Evolutionary conservation across 2,797 vertebrate genomes (phyloP).

Genomic region (Cyprinodon diabolis): DNA sequence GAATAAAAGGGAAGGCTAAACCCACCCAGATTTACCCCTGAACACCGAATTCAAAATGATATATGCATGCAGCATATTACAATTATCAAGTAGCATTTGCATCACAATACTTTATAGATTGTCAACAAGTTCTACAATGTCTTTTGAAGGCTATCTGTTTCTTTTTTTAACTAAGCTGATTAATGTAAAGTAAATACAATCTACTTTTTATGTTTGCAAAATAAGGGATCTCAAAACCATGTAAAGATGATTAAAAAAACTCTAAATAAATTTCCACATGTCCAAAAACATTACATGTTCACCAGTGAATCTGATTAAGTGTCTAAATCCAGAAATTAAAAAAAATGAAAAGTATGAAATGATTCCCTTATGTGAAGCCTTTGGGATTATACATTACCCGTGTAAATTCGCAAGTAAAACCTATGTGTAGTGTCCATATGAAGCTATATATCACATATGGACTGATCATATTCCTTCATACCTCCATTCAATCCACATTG

Average conservation of each 20-base stretch:
- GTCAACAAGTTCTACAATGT: not conserved
- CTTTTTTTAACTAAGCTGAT: not conserved
- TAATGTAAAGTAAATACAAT: conserved; percentile 2
- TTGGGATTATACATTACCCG: no score
- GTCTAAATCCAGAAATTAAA: no score
- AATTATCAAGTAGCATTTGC: conserved; percentile 4
- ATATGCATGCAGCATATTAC: conserved; percentile 7
- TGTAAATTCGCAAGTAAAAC: not conserved
- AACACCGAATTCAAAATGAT: conserved; percentile 7
- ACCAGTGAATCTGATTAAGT: no score
- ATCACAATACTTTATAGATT: conserved; percentile 4
- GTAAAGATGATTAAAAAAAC: not conserved
- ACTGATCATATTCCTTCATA: not conserved
- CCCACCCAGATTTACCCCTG: conserved; percentile 7
- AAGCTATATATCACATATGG: not conserved
- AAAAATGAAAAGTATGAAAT: no score
- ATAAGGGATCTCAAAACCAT: not conserved
- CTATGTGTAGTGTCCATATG: not conserved
- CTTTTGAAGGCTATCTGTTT: not conserved
- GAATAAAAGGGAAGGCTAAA: conserved; percentile 27
- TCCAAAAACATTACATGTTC: no score
- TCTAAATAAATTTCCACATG: no score
- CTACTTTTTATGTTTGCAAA: not conserved
- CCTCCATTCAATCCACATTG: not conserved
- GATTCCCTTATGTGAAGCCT: no score